Evolutionary conservation across 2,888 invertebrate genomes (phyloP), one percentile per base, ranked within the genome.

Genomic region (Myopa testacea): DNA sequence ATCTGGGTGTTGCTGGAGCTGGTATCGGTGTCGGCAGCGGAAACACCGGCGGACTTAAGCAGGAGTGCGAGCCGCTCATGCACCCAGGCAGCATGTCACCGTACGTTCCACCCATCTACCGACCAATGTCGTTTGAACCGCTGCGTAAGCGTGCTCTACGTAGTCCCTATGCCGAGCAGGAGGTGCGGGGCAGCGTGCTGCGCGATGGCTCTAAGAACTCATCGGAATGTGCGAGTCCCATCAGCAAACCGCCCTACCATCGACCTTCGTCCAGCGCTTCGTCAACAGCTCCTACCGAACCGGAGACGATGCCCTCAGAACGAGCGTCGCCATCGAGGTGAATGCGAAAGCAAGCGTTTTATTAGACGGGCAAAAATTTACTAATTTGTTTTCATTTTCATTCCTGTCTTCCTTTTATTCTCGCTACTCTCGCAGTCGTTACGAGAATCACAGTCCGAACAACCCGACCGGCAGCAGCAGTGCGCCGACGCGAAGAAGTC

Each of bases 111-210:
- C 90, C 86, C 85, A 89, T 89, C 82, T 90, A 88, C 85, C 89
- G 88, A 81, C 90, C 87, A 82, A 85, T 87, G 81, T 87, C 86
- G 50, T 90, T 89, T 79, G 91, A 91, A 81, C 88, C 90, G 78
- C 86, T 90, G 75, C 87, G 91, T 88, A 94, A 92, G 86, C 90
- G 92, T 82, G 90, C 90, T 81, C 89, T 91, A 83, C 91, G 91
- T 83, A 92, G 88, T 88, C 92, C 89, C n/a, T 90, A 88, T 80
- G 86, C 86, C 79, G 89, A 89, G 78, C 90, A 89, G 82, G 89
- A 90, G 79, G 88, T 90, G 78, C 90, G 93, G 82, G 93, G 93
- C 68, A 93, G 93, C 80, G 94, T 94, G 26, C 87, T 94, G 82
- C 90, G 94, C 78, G 94, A 94, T 85, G 90, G 90, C 72, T 90